Evolutionary conservation across 2,888 invertebrate species (phyloP), one percentile per base, ranked within the genome.

Genomic region (Tricholauxania praeusta): DNA sequence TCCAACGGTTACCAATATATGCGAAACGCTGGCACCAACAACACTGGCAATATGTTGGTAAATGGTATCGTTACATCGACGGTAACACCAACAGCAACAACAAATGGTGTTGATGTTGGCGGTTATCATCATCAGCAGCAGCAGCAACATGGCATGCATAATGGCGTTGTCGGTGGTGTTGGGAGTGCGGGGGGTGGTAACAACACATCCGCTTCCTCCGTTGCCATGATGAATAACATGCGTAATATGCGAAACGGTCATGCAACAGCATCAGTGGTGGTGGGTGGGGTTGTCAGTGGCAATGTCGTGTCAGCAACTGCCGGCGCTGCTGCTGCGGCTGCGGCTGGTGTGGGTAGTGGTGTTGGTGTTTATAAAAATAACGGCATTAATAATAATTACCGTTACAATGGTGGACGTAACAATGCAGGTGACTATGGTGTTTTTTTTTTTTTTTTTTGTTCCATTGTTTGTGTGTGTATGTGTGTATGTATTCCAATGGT

Each of bases 341-440:
- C 59, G 55, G 59, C 62, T 14, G 64, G 62, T 32, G 39, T 75
- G 32, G 72, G 78, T 17, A 73, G 66, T 72, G 74, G 71, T 71
- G 73, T 73, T 73, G 80, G 78, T 68, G 79, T 79, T 70, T 79
- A 85, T 79, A 83, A 86, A 78, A 81, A 81, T 75, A 87, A 86
- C 78, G 83, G 83, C 77, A 81, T 85, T 78, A 86, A 85, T 81
- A 87, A 86, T 81, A 87, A 86, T 82, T 87, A 87, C 80, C 86
- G 87, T 79, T 87, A 84, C 83, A 85, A 84, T 81, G 83, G 84
- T 82, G 84, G 51, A 17, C 28, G 60, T 51, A 69, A 51, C 68
- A 60, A 52, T 53, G 62, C 87, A 86, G 86, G 86, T 86, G 12
- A 28, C 72, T 55, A 59, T 12, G 49, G 32, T 12, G 22, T 65